Base-by-base conservation (phyloP, 2,797 vertebrate genomes). In the Eulemur mongoz region DNA sequence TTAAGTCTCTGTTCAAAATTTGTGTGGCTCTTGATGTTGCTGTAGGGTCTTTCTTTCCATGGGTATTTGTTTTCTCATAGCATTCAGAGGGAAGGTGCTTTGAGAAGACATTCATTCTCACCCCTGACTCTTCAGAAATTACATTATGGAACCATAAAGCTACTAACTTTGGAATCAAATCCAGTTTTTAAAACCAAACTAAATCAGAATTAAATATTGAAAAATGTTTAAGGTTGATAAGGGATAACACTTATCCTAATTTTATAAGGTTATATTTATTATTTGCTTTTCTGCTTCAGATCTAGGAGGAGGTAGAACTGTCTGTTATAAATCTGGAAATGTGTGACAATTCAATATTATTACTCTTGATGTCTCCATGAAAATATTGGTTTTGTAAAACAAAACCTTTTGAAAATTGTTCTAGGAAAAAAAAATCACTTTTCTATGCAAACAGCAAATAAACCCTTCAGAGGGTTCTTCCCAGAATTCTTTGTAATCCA, bases 111-210 rank as follows among this genome's bases (percentile, higher is more conserved):
- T 99, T 99, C 17, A 99, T 98, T 15, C 99, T 99, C 30, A 99
- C 99, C 63, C 99, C 99, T 96, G 99, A 99, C 96, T 99, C 98
- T 97, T 99, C 99, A 76, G 99, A 99, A 90, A 99, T 98, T 8
- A 99, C 99, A 98, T 99, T 99, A 90, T 99, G 99, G 98, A 99
- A 99, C 99, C 99, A 99, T 98, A 99, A 98, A 59, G 99, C 99
- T 99, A 38, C 50, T 13, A 54, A n/a, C 76, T 20, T 54, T 54
- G 76, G 50, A 38, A 54, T 79, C 14, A 27, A 79, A 80, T 81
- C 13, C 40, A 85, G 10, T 50, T 85, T 95, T 84, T 61, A 67
- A 97, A 97, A 61, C 6, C 1, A 95, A 92, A 27, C 23, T 54
- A 73, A 92, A 12, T 95, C 61, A 75, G 97, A 78, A 94, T 65